These are phyloP conservation scores for Crotophaga sulcirostris DNA, from an alignment of 2,113 vertebrate genomes.

Conservation along the genomic window DNA sequence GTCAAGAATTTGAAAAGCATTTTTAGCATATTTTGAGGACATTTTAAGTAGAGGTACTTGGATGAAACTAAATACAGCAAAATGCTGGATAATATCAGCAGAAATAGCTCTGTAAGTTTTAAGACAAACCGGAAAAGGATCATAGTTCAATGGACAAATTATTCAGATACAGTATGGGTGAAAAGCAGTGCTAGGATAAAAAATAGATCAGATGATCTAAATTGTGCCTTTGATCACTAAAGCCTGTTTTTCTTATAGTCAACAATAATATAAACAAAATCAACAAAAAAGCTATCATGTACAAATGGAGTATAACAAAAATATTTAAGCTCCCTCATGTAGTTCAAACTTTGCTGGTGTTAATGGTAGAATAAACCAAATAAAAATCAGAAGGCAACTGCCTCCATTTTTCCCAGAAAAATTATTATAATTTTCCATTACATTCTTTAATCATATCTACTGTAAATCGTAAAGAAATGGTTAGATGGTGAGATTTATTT, in stretches of 20 bases:
- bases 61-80: neutral
- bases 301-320: neutral
- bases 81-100: neutral
- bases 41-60: neutral
- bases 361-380: neutral
- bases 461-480: neutral
- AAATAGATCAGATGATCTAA: neutral
- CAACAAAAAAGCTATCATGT: neutral
- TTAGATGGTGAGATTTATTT: neutral
- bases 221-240: neutral
- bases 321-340: neutral
- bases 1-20: neutral
- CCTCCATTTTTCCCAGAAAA: neutral
- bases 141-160: neutral
- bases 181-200: neutral
- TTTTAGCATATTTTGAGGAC: neutral
- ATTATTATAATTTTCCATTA: neutral
- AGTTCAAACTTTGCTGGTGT: neutral
- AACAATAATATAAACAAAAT: neutral
- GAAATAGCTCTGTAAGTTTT: neutral
- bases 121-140: neutral
- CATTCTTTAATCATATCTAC: neutral
- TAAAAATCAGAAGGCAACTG: neutral
- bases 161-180: neutral
- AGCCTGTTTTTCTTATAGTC: neutral